Evolutionary conservation across 2,888 invertebrate species (phyloP).

Genomic region (Drosophila setosimentum): DNA sequence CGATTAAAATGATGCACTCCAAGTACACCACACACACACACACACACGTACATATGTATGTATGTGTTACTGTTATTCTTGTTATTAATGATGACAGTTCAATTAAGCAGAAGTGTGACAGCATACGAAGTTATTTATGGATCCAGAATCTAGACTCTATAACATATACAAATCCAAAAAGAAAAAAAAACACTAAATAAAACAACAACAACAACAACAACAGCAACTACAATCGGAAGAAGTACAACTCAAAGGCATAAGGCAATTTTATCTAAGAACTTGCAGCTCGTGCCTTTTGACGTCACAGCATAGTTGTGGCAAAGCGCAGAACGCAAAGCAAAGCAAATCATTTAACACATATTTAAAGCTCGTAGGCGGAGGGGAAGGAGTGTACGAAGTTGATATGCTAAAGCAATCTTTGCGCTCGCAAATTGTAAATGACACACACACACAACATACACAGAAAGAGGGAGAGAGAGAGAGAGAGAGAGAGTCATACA

Average conservation of each 20-base stretch:
- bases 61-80: constrained; percentile 26
- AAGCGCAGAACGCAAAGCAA: neutral
- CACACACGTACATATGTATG: neutral
- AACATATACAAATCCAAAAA: neutral
- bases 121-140: constrained; percentile 39
- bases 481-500: constrained; percentile 6
- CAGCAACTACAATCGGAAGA: neutral
- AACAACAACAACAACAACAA: neutral
- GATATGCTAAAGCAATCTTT: constrained; percentile 52
- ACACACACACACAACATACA: constrained; percentile 28
- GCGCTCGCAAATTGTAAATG: constrained; percentile 34
- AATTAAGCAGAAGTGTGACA: constrained; percentile 35
- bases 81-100: constrained; percentile 39
- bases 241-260: neutral
- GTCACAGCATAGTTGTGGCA: constrained; percentile 32
- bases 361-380: constrained; percentile 11
- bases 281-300: constrained; percentile 49
- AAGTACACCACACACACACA: neutral
- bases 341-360: constrained; percentile 49
- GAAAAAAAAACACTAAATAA: neutral
- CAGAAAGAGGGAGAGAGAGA: neutral
- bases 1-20: constrained; percentile 31
- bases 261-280: constrained; percentile 27
- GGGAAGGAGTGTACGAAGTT: neutral
- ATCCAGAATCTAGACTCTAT: neutral